phyloP scores from a whole-genome alignment of 2,888 invertebrate genomes.

The Anoplius nigerrimus region DNA sequence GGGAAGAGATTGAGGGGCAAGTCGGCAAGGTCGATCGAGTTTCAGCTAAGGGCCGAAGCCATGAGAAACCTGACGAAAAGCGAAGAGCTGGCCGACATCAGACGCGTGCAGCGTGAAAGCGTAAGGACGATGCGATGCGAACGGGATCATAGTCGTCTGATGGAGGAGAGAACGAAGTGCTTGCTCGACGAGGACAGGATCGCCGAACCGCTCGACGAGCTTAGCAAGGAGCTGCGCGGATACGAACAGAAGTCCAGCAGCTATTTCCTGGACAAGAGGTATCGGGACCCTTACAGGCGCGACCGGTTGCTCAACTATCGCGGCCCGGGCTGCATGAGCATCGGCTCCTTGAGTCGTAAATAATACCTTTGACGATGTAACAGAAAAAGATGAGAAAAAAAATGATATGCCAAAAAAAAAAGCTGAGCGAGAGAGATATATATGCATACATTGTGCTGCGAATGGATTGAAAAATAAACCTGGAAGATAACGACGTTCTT shows the following conservation, averaged over 20 bases:
- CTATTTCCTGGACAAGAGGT: conserved; percentile 83
- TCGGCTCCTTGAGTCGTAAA: too few species aligned
- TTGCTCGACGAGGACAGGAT: conserved; percentile 78
- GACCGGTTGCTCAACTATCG: not conserved
- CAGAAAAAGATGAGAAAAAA: too few species aligned
- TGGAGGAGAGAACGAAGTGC: conserved; percentile 73
- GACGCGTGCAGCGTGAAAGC: conserved; percentile 68
- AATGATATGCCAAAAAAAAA: too few species aligned
- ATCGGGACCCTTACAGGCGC: conserved; percentile 55
- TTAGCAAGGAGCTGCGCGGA: conserved; percentile 80
- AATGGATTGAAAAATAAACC: too few species aligned
- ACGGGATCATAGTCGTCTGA: conserved; percentile 72
- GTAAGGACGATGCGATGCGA: conserved; percentile 63
- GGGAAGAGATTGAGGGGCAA: conserved; percentile 81
- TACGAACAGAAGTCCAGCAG: conserved; percentile 80
- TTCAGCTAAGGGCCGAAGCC: conserved; percentile 70
- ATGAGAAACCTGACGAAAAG: conserved; percentile 77
- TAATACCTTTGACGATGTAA: too few species aligned
- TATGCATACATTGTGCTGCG: too few species aligned
- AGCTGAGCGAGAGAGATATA: too few species aligned
- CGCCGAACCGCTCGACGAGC: conserved; percentile 78
- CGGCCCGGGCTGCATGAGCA: too few species aligned
- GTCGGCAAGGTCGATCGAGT: conserved; percentile 84
- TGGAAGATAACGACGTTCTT: too few species aligned
- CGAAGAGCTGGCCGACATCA: conserved; percentile 73